Evolutionary conservation across 2,797 vertebrate genomes (phyloP).

Genomic region (Periparus ater): DNA sequence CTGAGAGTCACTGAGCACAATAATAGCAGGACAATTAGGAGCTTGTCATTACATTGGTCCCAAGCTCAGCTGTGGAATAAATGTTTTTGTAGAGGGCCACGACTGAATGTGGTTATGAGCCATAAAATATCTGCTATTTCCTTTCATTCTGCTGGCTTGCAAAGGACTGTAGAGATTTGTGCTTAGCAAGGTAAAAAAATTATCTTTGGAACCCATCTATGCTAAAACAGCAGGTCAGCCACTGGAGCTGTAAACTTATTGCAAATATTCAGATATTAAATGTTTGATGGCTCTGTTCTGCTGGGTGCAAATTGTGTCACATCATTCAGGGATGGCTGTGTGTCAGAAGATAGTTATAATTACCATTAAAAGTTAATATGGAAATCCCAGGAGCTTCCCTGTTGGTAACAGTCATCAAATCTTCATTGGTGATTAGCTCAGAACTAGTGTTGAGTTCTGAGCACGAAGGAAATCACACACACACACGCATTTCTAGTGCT

Average conservation of each 20-base stretch:
- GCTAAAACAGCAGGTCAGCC: not conserved
- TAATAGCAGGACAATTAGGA: not conserved
- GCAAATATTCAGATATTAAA: not conserved
- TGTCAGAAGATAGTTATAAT: not conserved
- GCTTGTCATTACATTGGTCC: not conserved
- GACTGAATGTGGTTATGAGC: slow-evolving; percentile 12
- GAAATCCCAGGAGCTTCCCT: not conserved
- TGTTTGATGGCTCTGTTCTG: not conserved
- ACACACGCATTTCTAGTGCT: not conserved
- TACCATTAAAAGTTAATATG: not conserved
- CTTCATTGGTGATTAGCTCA: not conserved
- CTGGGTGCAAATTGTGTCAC: not conserved
- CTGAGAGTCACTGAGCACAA: not conserved
- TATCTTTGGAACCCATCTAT: not conserved
- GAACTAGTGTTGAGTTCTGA: not conserved
- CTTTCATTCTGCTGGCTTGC: slow-evolving; percentile 11
- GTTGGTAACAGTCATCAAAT: not conserved
- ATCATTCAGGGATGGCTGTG: not conserved
- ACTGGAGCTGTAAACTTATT: not conserved
- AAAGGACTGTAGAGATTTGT: not conserved
- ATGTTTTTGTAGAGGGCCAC: not conserved
- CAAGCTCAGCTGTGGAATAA: not conserved
- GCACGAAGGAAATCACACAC: not conserved
- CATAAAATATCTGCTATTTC: slow-evolving; percentile 21
- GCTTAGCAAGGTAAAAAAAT: slow-evolving; percentile 27